Percentiles rank a stretch among this genome's conserved stretches.
phyloP scores from a whole-genome alignment of 2,113 vertebrate genomes.

The Heteronetta atricapilla region DNA sequence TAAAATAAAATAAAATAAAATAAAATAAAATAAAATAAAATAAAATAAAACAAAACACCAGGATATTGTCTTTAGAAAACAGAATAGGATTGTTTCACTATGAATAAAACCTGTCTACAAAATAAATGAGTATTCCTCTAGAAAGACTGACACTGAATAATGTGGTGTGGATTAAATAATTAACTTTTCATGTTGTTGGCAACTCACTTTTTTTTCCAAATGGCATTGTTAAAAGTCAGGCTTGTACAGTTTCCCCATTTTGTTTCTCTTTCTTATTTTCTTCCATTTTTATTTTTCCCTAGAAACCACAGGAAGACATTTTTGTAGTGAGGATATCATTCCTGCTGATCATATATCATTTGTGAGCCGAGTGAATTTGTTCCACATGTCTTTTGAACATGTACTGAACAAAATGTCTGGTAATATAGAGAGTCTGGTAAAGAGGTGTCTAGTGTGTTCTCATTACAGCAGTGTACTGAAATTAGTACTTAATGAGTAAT shows the following conservation, averaged over 20 bases:
- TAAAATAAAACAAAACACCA: neutral
- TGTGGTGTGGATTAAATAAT: neutral
- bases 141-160: neutral
- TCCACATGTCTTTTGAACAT: constrained; percentile 53
- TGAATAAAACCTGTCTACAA: neutral
- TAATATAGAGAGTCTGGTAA: neutral
- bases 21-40: neutral
- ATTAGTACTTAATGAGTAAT: neutral
- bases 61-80: neutral
- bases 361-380: constrained; percentile 46
- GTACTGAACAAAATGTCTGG: neutral
- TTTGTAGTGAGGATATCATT: constrained; percentile 52
- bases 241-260: neutral
- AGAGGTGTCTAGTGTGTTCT: neutral
- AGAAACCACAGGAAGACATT: constrained; percentile 60
- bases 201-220: neutral
- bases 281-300: constrained; percentile 37
- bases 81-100: neutral
- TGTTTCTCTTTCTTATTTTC: constrained; percentile 1
- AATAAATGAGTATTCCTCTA: neutral
- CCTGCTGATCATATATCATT: constrained; percentile 49
- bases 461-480: neutral
- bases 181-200: neutral
- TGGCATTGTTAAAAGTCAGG: neutral
- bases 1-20: no score